Evolutionary conservation across 2,888 invertebrate genomes (phyloP), one percentile per base, ranked within the genome.

Genomic region (Orchesellides sinensis): DNA sequence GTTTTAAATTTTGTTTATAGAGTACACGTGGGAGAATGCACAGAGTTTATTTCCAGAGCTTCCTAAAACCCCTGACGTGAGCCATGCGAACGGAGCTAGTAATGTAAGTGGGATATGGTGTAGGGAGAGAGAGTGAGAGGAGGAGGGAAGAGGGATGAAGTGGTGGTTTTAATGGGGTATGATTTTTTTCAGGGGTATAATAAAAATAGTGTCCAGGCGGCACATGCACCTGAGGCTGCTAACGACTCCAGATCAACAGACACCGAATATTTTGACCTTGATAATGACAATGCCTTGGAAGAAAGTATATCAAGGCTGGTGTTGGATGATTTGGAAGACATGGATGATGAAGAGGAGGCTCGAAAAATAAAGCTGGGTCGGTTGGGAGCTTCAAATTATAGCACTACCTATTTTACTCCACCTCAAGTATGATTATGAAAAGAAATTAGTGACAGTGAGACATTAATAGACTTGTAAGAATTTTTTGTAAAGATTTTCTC

Each of bases 301-400:
- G 89, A 89, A 59, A 89, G 89, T 73, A 88, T 90, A 59, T 89
- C 89, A 0, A 88, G 89, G 69, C 86, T 90, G 17, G 89, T 90
- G 6, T 80, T 89, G 75, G 90, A 90, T 73, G 89, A 89, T 70
- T 86, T 88, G 77, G 88, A 88, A 23, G 88, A 88, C 27, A 69
- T 47, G 21, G 85, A 85, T 21, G 87, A 87, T 52, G 87, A 84
- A 27, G 85, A 84, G 27, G 84, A 85, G 25, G 72, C 77, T 1
- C 74, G 78, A 68, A 86, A 86, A 59, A 63, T 70, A 10, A 87
- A 85, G 54, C 47, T 87, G n/a, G 75, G 86, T 21, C 79, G 87
- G 2, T 63, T 88, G 23, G 86, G 87, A 14, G 78, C 83, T 19
- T 56, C 79, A 0, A 82, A 82, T 0, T 85, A 83, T 27, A 83